These are phyloP conservation scores for Pseudomyrmex sp. DNA, from an alignment of 1,140 invertebrate genomes.

Conservation along the genomic window DNA sequence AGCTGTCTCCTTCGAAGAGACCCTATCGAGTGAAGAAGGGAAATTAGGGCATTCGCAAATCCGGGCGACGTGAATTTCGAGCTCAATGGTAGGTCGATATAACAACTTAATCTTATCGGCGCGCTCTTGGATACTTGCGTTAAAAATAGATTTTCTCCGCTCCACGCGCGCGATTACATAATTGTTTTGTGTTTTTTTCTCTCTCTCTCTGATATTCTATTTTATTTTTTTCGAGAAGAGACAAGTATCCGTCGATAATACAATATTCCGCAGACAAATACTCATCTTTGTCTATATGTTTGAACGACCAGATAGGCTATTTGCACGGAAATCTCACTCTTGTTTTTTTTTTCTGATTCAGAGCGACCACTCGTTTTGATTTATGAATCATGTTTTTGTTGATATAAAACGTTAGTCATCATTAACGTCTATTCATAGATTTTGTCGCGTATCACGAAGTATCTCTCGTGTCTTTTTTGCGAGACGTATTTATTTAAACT, in stretches of 20 bases:
- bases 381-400: slow-evolving; percentile 15
- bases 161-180: no score
- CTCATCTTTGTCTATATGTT: no score
- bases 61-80: not conserved
- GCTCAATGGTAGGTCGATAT: not conserved
- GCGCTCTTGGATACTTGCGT: not conserved
- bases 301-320: slow-evolving; percentile 1
- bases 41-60: slow-evolving; percentile 34
- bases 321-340: not conserved
- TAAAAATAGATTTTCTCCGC: not conserved
- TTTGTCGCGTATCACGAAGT: not conserved
- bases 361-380: not conserved
- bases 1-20: slow-evolving; percentile 47
- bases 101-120: not conserved
- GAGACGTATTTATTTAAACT: slow-evolving; percentile 6
- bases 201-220: slow-evolving; percentile 8
- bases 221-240: not conserved
- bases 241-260: no score
- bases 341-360: not conserved
- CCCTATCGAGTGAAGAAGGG: slow-evolving; percentile 33
- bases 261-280: no score
- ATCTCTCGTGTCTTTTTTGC: not conserved
- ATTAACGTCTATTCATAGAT: slow-evolving; percentile 7
- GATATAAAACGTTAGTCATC: not conserved
- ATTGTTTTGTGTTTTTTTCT: no score